These are phyloP conservation scores for Monopis laevigella DNA, from an alignment of 2,888 invertebrate genomes.

Conservation along the genomic window DNA sequence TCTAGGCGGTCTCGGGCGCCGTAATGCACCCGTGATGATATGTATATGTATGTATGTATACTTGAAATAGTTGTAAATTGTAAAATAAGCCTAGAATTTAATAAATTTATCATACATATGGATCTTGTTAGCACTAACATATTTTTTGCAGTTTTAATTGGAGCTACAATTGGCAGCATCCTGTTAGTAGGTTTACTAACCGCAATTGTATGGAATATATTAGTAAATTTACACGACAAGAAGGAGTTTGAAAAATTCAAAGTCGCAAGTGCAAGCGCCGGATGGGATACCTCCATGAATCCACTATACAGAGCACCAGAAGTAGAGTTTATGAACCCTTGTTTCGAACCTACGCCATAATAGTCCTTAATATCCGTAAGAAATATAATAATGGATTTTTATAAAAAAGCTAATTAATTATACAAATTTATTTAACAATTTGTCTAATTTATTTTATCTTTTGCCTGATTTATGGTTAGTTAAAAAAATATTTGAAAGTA, in stretches of 20 bases:
- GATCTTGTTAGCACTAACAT: too few relatives aligned
- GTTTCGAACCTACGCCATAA: slow-evolving; percentile 19
- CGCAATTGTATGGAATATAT: slow-evolving; percentile 39
- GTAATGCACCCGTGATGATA: too few relatives aligned
- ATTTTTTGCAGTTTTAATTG: slow-evolving; percentile 35
- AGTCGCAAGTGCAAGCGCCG: slow-evolving; percentile 28
- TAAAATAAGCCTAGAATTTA: too few relatives aligned
- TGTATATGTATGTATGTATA: too few relatives aligned
- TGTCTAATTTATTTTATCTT: too few relatives aligned
- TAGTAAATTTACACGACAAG: slow-evolving; percentile 38
- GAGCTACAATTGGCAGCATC: slow-evolving; percentile 33
- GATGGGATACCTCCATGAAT: slow-evolving; percentile 32
- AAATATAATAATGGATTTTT: too few relatives aligned
- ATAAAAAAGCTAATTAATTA: background rate
- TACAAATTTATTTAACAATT: background rate
- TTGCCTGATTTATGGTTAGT: too few relatives aligned
- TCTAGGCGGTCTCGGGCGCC: too few relatives aligned
- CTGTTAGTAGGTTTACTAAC: slow-evolving; percentile 43
- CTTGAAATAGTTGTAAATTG: too few relatives aligned
- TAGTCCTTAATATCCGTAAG: too few relatives aligned
- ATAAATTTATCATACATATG: too few relatives aligned
- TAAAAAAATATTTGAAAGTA: too few relatives aligned
- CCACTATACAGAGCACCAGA: slow-evolving; percentile 33
- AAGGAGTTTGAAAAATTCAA: slow-evolving; percentile 40
- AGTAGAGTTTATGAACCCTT: slow-evolving; percentile 33